phyloP scores from a whole-genome alignment of 2,113 vertebrate species.

The Athene noctua region DNA sequence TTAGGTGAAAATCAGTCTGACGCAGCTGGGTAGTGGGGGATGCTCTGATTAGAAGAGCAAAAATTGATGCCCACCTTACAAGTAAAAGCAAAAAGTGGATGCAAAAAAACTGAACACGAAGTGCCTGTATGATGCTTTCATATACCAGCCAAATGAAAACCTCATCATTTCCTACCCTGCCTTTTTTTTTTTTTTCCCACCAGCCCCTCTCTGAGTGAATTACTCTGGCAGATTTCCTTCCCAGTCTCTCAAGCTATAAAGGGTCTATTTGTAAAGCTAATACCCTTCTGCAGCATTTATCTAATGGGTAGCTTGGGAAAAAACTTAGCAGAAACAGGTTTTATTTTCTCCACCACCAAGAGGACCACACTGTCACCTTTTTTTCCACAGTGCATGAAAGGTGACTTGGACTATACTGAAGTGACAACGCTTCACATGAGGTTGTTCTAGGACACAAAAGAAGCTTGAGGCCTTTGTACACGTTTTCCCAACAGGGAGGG shows the following conservation, averaged over 20 bases:
- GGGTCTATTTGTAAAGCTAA: neutral
- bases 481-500: neutral
- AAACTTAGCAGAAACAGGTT: neutral
- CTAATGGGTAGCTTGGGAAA: neutral
- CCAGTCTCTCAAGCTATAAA: neutral
- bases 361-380: neutral
- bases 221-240: neutral
- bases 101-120: neutral
- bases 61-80: neutral
- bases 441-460: neutral
- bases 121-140: neutral
- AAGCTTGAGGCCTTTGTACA: neutral
- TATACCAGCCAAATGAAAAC: neutral
- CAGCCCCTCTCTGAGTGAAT: neutral
- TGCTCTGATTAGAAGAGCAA: neutral
- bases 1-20: neutral
- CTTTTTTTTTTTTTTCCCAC: neutral
- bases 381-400: neutral
- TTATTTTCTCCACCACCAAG: neutral
- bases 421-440: fast-evolving
- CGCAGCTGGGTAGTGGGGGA: neutral
- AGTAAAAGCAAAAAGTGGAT: neutral
- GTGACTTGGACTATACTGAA: neutral
- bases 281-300: neutral
- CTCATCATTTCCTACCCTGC: neutral